phyloP scores from a whole-genome alignment of 2,113 vertebrate genomes.

The Campylomormyrus numenius region DNA sequence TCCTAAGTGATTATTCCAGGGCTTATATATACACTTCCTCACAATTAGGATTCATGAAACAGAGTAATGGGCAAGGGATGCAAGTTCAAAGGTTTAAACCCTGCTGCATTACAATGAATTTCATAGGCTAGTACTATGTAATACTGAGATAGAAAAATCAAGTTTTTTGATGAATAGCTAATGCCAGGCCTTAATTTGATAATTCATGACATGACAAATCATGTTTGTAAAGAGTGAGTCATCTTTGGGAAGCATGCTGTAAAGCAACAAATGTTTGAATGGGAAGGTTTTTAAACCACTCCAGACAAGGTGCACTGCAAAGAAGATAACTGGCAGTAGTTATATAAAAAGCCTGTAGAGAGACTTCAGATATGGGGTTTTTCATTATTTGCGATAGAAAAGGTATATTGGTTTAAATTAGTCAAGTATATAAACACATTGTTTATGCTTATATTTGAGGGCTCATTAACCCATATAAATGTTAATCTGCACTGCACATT shows the following conservation, averaged over 20 bases:
- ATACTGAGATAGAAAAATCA: background rate
- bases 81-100: too few relatives aligned
- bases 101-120: too few relatives aligned
- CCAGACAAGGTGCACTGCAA: background rate
- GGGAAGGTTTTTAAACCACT: background rate
- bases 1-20: too few relatives aligned
- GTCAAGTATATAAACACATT: background rate
- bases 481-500: background rate
- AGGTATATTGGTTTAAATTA: background rate
- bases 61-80: too few relatives aligned
- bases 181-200: background rate
- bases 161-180: background rate
- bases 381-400: background rate
- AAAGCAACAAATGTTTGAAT: background rate
- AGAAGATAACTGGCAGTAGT: background rate
- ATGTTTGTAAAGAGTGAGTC: background rate
- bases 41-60: too few relatives aligned
- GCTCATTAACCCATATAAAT: background rate
- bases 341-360: background rate
- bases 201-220: background rate
- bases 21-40: too few relatives aligned
- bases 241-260: background rate
- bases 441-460: background rate
- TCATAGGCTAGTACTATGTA: background rate
- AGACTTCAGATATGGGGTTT: background rate